Percentiles rank a stretch among this genome's conserved stretches.
Conservation (phyloP, 2,888 invertebrate species). For the Drosophila acutilabella region DNA sequence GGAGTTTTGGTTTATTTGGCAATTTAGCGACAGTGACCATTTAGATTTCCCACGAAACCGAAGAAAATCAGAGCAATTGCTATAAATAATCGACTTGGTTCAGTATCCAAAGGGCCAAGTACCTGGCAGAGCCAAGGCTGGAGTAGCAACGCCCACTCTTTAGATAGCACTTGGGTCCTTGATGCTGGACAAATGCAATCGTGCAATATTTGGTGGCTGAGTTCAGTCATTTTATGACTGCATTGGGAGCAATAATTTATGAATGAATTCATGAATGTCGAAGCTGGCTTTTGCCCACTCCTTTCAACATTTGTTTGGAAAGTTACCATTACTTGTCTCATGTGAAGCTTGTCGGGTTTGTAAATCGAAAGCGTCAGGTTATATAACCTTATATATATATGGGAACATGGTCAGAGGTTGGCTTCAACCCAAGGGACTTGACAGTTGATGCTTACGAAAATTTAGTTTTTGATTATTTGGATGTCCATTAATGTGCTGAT, state of each 20-base stretch:
- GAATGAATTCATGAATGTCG: slow-evolving; percentile 80
- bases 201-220: slow-evolving; percentile 74
- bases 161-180: slow-evolving; percentile 12
- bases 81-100: slow-evolving; percentile 42
- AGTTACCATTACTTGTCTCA: slow-evolving; percentile 31
- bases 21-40: slow-evolving; percentile 31
- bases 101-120: slow-evolving; percentile 17
- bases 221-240: slow-evolving; percentile 76
- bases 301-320: not conserved
- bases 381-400: slow-evolving; percentile 29
- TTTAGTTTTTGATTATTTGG: slow-evolving; percentile 78
- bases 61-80: slow-evolving; percentile 59
- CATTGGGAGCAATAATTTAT: slow-evolving; percentile 80
- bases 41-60: slow-evolving; percentile 26
- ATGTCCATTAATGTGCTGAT: slow-evolving; percentile 76
- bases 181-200: slow-evolving; percentile 61
- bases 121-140: slow-evolving; percentile 11
- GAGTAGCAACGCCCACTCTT: slow-evolving; percentile 20
- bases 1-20: slow-evolving; percentile 18
- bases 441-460: slow-evolving; percentile 51
- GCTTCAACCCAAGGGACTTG: slow-evolving; percentile 49
- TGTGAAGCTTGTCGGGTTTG: slow-evolving; percentile 15
- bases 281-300: slow-evolving; percentile 37
- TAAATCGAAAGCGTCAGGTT: slow-evolving; percentile 66
- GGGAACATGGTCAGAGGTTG: not conserved